Evolutionary conservation across 2,888 invertebrate species (phyloP), one percentile per base, ranked within the genome.

Genomic region (Aproaerema taeniolella): DNA sequence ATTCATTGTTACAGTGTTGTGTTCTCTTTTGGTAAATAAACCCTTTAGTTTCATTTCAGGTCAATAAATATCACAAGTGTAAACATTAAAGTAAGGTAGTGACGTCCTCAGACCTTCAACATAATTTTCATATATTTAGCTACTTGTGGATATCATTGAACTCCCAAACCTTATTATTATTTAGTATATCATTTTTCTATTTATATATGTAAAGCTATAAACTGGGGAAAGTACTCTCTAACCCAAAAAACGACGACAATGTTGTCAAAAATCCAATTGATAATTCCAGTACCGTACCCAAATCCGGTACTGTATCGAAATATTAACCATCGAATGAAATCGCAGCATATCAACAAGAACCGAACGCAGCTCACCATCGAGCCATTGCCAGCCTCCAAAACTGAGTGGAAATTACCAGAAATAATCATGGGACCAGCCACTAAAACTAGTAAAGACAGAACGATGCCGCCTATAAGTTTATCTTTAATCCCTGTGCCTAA

Each of bases 261-360:
- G 86, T 86, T 86, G 86, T 83, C 85, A 80, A 70, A 61, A 63
- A 64, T 77, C 75, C 66, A 80, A 85, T 86, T 86, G 86, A 86
- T 85, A 85, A 82, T 83, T 80, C 75, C 66, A 39, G 58, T 52
- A 25, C 25, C 25, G 13, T 25, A 24, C 9, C 12, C n/a, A n/a
- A n/a, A n/a, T n/a, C 50, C 41, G 53, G 55, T 61, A 54, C 52
- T 20, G 54, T 61, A 56, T 50, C 60, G 49, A 51, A 61, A 60
- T 60, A 39, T 48, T 39, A 55, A 56, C 10, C 25, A n/a, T n/a
- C n/a, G n/a, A n/a, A n/a, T n/a, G n/a, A n/a, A n/a, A n/a, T 6
- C 67, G 66, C 85, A 86, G 86, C 86, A 85, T 74, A 85, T 86
- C 80, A 82, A 85, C 83, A 81, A 78, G 68, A 83, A 80, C 61